phyloP scores from a whole-genome alignment of 2,113 vertebrate species.

The Tyrannus savana region DNA sequence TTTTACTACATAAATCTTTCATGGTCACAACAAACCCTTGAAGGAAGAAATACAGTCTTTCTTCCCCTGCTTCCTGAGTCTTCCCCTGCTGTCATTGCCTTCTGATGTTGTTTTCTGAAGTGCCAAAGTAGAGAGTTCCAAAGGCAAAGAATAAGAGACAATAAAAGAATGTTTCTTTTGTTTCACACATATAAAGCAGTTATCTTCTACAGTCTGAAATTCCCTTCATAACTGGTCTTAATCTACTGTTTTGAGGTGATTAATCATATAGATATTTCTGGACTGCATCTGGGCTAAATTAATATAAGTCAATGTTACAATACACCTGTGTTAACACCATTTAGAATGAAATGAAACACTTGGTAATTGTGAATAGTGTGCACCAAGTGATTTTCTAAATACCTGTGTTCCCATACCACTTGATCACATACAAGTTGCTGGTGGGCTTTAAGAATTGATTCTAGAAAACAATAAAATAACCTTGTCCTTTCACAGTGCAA shows the following conservation, averaged over 20 bases:
- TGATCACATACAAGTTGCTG: not conserved
- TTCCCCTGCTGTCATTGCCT: not conserved
- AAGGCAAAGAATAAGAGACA: not conserved
- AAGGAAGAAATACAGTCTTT: not conserved
- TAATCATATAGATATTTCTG: not conserved
- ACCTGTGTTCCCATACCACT: not conserved
- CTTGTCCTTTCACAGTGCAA: not conserved
- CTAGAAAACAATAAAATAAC: not conserved
- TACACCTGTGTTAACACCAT: not conserved
- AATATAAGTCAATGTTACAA: not conserved
- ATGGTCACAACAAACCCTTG: not conserved
- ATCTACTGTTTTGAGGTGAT: not conserved
- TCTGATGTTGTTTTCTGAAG: conserved; percentile 9
- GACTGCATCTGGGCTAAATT: not conserved
- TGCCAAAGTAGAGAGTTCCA: not conserved
- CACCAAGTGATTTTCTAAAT: not conserved
- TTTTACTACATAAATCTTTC: conserved; percentile 24
- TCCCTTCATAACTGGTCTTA: not conserved
- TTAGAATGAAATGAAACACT: not conserved
- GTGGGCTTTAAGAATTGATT: not conserved
- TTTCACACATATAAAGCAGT: not conserved
- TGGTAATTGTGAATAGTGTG: not conserved
- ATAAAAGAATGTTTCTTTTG: not conserved
- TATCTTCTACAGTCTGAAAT: not conserved
- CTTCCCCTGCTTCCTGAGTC: not conserved